Conservation (phyloP, 2,797 vertebrate species). For the Myripristis murdjan region DNA sequence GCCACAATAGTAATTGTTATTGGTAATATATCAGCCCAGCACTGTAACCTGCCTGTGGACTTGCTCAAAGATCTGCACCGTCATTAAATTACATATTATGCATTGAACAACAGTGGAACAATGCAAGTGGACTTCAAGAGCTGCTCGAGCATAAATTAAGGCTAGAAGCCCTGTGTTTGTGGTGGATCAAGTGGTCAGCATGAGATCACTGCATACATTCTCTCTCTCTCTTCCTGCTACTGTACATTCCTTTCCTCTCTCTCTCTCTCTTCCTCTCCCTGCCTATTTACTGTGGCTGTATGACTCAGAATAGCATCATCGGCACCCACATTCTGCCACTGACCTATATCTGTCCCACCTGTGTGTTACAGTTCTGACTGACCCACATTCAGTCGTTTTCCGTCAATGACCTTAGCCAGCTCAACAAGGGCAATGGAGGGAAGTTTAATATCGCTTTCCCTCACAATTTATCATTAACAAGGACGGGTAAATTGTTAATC, state of each 20-base stretch:
- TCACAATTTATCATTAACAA: background rate
- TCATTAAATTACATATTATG: background rate
- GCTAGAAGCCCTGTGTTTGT: background rate
- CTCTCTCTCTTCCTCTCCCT: constrained; percentile 6
- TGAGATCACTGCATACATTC: background rate
- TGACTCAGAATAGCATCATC: constrained; percentile 63
- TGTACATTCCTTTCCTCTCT: background rate
- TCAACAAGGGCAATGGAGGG: constrained; percentile 29
- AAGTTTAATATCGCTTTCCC: background rate
- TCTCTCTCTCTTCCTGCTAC: constrained; percentile 1
- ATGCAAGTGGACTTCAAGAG: background rate
- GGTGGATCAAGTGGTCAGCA: background rate
- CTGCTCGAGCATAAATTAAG: constrained; percentile 11
- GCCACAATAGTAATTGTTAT: background rate
- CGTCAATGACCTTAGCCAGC: constrained; percentile 36
- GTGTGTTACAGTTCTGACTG: constrained; percentile 59
- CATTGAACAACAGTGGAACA: background rate
- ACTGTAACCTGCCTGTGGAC: background rate
- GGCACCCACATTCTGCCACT: constrained; percentile 51
- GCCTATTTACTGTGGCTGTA: constrained; percentile 25
- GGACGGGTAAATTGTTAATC: background rate
- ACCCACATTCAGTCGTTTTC: constrained; percentile 71
- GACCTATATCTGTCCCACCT: constrained; percentile 78
- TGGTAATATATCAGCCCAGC: background rate
- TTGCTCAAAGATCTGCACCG: background rate